Percentiles rank a stretch among this genome's conserved stretches.
Evolutionary conservation across 2,797 vertebrate genomes (phyloP).

Genomic region (Podarcis lilfordi): DNA sequence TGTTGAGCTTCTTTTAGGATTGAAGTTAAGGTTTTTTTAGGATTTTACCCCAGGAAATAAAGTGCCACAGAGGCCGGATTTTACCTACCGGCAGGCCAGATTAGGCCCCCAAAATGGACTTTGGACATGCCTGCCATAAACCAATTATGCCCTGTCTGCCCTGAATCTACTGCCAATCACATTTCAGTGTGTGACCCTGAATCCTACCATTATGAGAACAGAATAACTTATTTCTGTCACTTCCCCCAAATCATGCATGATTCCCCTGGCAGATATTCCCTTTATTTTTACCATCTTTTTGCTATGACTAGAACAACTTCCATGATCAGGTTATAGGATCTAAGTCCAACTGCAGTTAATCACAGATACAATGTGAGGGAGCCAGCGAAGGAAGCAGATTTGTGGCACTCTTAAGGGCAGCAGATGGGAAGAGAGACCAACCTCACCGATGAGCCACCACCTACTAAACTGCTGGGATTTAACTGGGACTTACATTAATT

Average conservation of each 20-base stretch:
- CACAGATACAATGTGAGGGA: background rate
- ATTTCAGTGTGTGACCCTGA: background rate
- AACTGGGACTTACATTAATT: background rate
- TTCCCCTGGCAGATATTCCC: background rate
- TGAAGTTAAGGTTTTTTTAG: too few species aligned
- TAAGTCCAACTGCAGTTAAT: background rate
- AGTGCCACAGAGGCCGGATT: too few species aligned
- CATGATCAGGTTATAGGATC: background rate
- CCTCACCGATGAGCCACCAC: background rate
- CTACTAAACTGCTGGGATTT: background rate
- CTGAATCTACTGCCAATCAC: background rate
- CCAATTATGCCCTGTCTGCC: background rate
- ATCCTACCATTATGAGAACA: background rate
- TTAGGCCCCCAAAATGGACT: too few species aligned
- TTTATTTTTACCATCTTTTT: background rate
- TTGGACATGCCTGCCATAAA: too few species aligned
- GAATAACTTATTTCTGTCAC: background rate
- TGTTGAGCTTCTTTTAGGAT: too few species aligned
- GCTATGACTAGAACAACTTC: background rate
- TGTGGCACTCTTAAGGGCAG: background rate
- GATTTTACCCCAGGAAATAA: too few species aligned
- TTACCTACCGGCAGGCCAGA: too few species aligned
- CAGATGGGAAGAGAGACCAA: background rate
- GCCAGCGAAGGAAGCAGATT: background rate
- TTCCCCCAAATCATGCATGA: background rate